Base-by-base conservation (phyloP, 2,797 vertebrate genomes). In the Echiichthys vipera region DNA sequence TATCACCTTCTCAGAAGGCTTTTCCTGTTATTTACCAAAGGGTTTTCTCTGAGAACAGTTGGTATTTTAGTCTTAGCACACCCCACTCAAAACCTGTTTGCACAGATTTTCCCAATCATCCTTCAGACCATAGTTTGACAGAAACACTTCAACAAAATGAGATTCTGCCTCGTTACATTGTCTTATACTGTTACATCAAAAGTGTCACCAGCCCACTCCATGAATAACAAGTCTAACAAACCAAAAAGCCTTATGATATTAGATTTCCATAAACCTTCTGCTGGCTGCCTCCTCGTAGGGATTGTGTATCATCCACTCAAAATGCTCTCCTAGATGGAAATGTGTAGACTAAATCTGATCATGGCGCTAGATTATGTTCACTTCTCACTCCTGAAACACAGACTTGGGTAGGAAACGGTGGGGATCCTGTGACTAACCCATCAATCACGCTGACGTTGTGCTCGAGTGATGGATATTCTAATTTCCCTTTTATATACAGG, bases 401-500 rank as follows among this genome's bases (percentile, higher is more conserved):
- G 87, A 87, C 85, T 91, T 78, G 66, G 82, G 89, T 67, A 80
- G 87, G 77, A 83, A 86, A 87, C 72, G 67, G 77, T 89, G 87
- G 88, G 84, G 89, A 91, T 91, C 85, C 87, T 76, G 84, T 89
- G 92, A 93, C 86, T 90, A 86, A 92, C 78, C 85, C 93, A 94
- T 94, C 92, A 93, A 93, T 94, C 92, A 94, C 14, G 7, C 83
- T 90, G 90, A 92, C 90, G 76, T 87, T 77, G 84, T 15, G 79
- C 83, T 81, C 83, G 54, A 88, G 89, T 92, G 92, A 93, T 94
- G 91, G 92, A 93, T 93, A 92, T 93, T 92, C 87, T 91, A 92
- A 93, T 93, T 91, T 93, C 89, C 87, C 89, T 87, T 90, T 91
- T 91, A 91, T 92, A 91, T 91, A 92, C 93, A 93, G 92, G 91